These are phyloP conservation scores for Probosciger aterrimus DNA, from an alignment of 2,113 vertebrate genomes.

Conservation along the genomic window DNA sequence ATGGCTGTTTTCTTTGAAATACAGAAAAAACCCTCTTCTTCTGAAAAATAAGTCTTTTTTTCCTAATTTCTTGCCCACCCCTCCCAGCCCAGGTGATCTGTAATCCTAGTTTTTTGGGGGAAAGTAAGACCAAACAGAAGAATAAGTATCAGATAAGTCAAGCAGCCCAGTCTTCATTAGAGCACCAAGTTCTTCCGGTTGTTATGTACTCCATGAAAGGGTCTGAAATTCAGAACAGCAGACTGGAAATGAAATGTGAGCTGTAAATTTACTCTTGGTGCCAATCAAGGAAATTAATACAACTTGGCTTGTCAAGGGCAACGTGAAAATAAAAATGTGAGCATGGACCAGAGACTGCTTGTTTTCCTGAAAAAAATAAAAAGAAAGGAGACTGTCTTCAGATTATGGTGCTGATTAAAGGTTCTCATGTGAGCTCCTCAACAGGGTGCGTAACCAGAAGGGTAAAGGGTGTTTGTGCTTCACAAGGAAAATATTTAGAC, in stretches of 20 bases:
- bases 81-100: not conserved
- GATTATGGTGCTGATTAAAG: conserved; percentile 35
- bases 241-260: not conserved
- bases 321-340: not conserved
- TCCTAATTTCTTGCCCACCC: not conserved
- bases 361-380: not conserved
- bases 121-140: not conserved
- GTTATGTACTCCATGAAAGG: not conserved
- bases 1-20: not conserved
- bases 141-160: not conserved
- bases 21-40: not conserved
- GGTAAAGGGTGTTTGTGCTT: not conserved
- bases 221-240: conserved; percentile 3
- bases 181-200: not conserved
- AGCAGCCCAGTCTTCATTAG: not conserved
- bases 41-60: not conserved
- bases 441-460: not conserved
- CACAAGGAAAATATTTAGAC: conserved; percentile 49
- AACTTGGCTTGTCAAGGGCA: not conserved
- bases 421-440: not conserved
- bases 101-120: not conserved
- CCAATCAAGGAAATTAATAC: not conserved
- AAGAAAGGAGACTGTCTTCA: not conserved
- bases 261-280: not conserved
- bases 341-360: not conserved